Evolutionary conservation across 2,113 vertebrate species (phyloP).

Genomic region (Pituophis catenifer): DNA sequence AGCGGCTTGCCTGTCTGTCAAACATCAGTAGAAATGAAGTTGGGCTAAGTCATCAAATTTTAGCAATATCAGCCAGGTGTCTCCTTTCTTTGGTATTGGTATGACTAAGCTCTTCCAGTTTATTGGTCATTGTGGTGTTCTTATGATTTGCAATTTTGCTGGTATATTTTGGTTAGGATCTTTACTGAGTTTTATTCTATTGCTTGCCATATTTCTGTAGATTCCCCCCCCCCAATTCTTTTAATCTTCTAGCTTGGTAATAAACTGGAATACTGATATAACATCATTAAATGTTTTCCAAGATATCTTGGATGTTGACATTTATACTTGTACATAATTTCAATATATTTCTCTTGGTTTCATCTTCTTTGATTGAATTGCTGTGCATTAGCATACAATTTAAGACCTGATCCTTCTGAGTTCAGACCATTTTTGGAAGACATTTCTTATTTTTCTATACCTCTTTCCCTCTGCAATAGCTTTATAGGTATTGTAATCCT

Average conservation of each 20-base stretch:
- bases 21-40: neutral
- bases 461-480: neutral
- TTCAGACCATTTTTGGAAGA: neutral
- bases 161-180: neutral
- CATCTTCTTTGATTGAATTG: neutral
- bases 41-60: neutral
- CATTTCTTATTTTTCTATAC: neutral
- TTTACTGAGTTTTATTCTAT: neutral
- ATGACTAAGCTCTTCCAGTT: neutral
- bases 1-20: neutral
- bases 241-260: no score
- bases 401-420: neutral
- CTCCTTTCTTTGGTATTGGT: no score
- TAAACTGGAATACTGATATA: no score
- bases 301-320: no score
- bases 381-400: neutral
- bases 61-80: neutral
- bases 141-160: neutral
- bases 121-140: neutral
- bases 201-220: neutral
- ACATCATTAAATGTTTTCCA: no score
- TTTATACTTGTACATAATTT: no score
- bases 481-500: neutral
- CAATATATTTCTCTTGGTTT: neutral
- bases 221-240: no score